Conservation (phyloP, 2,888 invertebrate species). For the Zeuzera pyrina region DNA sequence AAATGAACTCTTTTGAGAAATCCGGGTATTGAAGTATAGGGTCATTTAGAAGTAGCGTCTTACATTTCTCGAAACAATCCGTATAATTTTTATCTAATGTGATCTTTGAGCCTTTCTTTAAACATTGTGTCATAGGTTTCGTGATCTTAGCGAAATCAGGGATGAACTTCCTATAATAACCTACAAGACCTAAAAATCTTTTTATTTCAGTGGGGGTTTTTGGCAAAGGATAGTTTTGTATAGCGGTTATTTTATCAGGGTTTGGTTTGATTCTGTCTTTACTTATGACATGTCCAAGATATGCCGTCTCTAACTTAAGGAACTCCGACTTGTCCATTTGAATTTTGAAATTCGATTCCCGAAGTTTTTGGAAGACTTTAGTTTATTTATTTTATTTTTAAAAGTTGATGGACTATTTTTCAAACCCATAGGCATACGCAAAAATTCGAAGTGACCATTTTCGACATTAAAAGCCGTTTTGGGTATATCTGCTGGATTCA, state of each 20-base stretch:
- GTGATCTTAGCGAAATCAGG: no score
- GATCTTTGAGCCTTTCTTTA: no score
- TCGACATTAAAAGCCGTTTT: no score
- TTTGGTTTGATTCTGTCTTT: constrained; percentile 22
- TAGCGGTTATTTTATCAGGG: constrained; percentile 19
- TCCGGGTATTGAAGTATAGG: constrained; percentile 4
- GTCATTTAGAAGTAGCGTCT: constrained; percentile 6
- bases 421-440: no score
- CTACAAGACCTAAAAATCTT: no score
- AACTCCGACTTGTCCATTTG: constrained; percentile 24
- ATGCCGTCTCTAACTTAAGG: no score
- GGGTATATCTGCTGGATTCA: no score
- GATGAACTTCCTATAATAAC: no score
- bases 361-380: constrained; percentile 7
- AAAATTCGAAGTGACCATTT: no score
- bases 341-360: constrained; percentile 20
- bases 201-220: no score
- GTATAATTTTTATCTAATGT: constrained; percentile 16
- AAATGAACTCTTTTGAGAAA: constrained; percentile 4
- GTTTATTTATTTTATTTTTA: constrained; percentile 17
- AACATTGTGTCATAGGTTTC: no score
- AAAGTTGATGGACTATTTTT: no score
- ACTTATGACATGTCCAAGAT: constrained; percentile 21
- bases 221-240: constrained; percentile 19
- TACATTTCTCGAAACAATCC: constrained; percentile 5